Evolutionary conservation across 2,888 invertebrate genomes (phyloP), one percentile per base, ranked within the genome.

Genomic region (Tenthredo scrophulariae): DNA sequence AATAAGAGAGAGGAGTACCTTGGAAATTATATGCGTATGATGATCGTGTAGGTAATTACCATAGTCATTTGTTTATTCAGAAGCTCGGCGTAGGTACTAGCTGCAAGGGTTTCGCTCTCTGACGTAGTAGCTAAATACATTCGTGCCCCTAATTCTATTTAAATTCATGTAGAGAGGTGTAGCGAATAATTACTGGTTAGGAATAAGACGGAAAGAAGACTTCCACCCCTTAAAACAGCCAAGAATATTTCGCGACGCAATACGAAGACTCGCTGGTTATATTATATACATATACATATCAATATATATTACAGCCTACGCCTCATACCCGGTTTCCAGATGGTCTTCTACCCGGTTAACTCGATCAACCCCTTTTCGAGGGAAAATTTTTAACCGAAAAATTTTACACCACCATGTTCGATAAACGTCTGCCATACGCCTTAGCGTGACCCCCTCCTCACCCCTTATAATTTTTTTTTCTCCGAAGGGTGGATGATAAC

Each of bases 111-210:
- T 46, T 46, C 13, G 46, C 0, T 46, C 46, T 46, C 13, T 46
- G 13, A 18, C 18, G 72, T 26, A 74, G 40, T 74, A 7, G 40
- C 40, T 43, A 74, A 74, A 74, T 54, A 33, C 77, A 33, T 77
- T 77, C 54, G 77, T 54, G 46, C 18, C 74, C 77, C 77, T 54
- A 50, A 77, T 77, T 50, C 50, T 77, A 77, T 77, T 77, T 54
- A 77, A 77, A 77, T 77, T n/a, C 40, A 77, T 77, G 77, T 54
- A 77, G 54, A 77, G 77, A 77, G 77, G 77, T 77, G 77, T 77
- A 54, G 40, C 77, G 77, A 77, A 77, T 77, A 77, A 74, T 74
- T 74, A 40, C 40, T 74, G 40, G 72, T 40, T 74, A 74, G 72
- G 43, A 43, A 74, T 74, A 43, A 74, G 72, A 43, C 43, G 40